Conservation (phyloP, 2,113 vertebrate genomes). For the Semnornis frantzii region DNA sequence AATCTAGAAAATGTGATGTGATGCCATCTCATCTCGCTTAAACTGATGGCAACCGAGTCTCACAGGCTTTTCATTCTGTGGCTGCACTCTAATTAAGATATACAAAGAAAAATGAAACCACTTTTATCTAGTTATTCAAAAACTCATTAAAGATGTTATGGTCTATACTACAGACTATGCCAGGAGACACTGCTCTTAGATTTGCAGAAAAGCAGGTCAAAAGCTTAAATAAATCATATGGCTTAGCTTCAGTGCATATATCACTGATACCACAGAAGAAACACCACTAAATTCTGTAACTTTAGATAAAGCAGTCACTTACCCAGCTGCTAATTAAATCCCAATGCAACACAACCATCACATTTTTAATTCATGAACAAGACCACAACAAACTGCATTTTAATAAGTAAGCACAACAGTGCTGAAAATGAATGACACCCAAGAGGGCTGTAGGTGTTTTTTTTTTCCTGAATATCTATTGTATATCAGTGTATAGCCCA, state of each 20-base stretch:
- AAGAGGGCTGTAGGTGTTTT: neutral
- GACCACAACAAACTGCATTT: slow-evolving; percentile 58
- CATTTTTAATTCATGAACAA: slow-evolving; percentile 52
- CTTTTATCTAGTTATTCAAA: slow-evolving; percentile 19
- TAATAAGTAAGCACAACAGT: slow-evolving; percentile 37
- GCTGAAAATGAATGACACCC: slow-evolving; percentile 38
- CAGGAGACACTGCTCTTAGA: slow-evolving; percentile 6
- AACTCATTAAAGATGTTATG: slow-evolving; percentile 16
- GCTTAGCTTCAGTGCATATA: neutral
- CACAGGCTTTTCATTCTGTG: neutral
- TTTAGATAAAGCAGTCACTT: slow-evolving; percentile 16
- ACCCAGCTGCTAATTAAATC: slow-evolving; percentile 61
- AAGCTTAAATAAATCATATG: slow-evolving; percentile 42
- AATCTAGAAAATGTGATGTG: neutral
- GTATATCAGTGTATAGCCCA: neutral
- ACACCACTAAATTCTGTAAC: slow-evolving; percentile 11
- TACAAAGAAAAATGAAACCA: slow-evolving; percentile 10
- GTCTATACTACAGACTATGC: neutral
- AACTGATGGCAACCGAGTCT: neutral
- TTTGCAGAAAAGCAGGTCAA: slow-evolving; percentile 25
- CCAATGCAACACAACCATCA: neutral
- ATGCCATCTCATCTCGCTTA: neutral
- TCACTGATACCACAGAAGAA: slow-evolving; percentile 9
- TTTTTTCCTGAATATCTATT: neutral
- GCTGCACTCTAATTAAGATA: slow-evolving; percentile 6